Base-by-base conservation (phyloP, 2,888 invertebrate genomes). In the Acleris emargana region DNA sequence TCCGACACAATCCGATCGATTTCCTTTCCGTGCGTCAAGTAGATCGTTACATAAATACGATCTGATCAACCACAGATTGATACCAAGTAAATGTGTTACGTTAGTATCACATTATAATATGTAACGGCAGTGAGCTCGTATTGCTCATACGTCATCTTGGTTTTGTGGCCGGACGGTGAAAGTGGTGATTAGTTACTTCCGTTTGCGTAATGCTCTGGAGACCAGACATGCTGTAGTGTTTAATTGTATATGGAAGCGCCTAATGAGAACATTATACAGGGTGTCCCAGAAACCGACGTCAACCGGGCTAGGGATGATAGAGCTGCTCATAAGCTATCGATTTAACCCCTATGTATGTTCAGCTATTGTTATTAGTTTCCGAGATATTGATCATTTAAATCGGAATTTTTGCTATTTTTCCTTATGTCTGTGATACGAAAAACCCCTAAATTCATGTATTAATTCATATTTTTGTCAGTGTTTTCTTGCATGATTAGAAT, bases 181-280 rank as follows among this genome's bases (percentile, higher is more conserved):
- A 64, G 62, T 58, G 32, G 17, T 22, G 43, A 45, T 54, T 52
- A 54, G 59, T 9, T 47, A 54, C 50, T 58, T 62, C 62, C 67
- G 58, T 54, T 62, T 62, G 22, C 58, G 42, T 22, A 66, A 58
- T 18, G 25, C 25, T 58, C 42, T 55, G 9, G 22, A 53, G 58
- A 53, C 42, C 42, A 28, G 53, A 25, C 45, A 54, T 22, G 54
- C 22, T 53, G n/a, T 20, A 45, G 28, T 7, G 45, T 61, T n/a
- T 45, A 13, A 61, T 53, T 18, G 11, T 45, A n/a, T 45, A 61
- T 61, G 53, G 53, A 61, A 61, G 53, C 17, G 47, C n/a, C n/a
- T 17, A 61, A 54, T 16, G 17, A 18, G 47, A 11, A 32, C n/a
- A 7, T n/a, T n/a, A n/a, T n/a, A n/a, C n/a, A n/a, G n/a, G n/a